Evolutionary conservation across 2,113 vertebrate species (phyloP), one percentile per base, ranked within the genome.

Genomic region (Phylloscopus trochilus): DNA sequence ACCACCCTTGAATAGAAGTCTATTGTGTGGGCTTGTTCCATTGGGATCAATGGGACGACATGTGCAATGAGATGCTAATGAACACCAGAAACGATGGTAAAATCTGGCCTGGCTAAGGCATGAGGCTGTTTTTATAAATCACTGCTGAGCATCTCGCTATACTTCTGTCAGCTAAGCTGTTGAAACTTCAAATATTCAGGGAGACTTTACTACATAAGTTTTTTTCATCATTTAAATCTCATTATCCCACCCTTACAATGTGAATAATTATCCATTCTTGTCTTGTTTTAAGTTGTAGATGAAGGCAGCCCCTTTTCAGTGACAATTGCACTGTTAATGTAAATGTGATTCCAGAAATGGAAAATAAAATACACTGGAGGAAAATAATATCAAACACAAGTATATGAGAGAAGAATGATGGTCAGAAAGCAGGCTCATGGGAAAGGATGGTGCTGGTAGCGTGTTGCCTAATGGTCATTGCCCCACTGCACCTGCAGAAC

Each of bases 41-140:
- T 62, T 83, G 93, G 94, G 94, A 96, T 97, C 96, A 96, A 95
- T 96, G 93, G 94, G 91, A 88, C 19, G 15, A 95, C 94, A 95
- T 95, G 94, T 95, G 85, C 95, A 97, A 91, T 96, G 93, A 96
- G 91, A 96, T 95, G 95, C 94, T 94, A 97, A 96, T 97, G 94
- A 97, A 91, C 82, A 59, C 43, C 89, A 97, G 94, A 95, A 95
- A 95, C 7, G 47, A 73, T 49, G 78, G 95, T 84, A 91, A 92
- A 95, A 94, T 93, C 96, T 93, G 94, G 87, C 87, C 87, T 11
- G 3, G 82, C 87, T 64, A 95, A 87, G 43, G 37, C 46, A 0
- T 66, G 79, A 79, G 67, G 11, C 55, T 74, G 47, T 51, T 92
- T 83, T 87, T 93, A 77, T 43, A 80, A 85, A 94, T 37, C 52